Percentiles rank a stretch among this genome's conserved stretches.
phyloP scores from a whole-genome alignment of 2,113 vertebrate species.

The Oxyruncus cristatus region DNA sequence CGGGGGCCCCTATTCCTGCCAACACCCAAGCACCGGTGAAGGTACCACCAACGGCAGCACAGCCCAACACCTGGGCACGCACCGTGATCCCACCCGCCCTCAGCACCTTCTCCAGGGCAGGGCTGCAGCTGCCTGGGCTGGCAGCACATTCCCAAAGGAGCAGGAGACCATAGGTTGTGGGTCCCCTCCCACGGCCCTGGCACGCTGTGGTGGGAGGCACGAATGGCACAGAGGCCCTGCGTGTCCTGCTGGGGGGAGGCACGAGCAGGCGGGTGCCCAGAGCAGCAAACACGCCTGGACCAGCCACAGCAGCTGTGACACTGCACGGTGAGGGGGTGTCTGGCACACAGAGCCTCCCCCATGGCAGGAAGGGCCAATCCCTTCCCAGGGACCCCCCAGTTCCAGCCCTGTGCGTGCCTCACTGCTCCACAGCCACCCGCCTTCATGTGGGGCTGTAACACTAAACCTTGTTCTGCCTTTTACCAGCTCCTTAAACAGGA shows the following conservation, averaged over 20 bases:
- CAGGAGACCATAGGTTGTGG: neutral
- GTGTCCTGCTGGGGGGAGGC: neutral
- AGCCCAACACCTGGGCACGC: rapidly evolving
- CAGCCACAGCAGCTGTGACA: neutral
- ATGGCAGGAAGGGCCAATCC: rapidly evolving
- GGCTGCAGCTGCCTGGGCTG: neutral
- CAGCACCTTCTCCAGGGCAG: neutral
- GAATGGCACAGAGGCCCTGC: neutral
- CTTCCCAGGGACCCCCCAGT: neutral
- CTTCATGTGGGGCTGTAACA: neutral
- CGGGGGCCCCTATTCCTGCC: rapidly evolving
- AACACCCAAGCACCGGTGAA: rapidly evolving
- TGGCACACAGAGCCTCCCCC: neutral
- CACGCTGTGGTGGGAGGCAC: neutral
- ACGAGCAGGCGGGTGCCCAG: rapidly evolving
- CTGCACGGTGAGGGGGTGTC: rapidly evolving
- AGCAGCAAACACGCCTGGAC: neutral
- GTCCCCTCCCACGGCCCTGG: neutral
- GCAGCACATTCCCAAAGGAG: neutral
- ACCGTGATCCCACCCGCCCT: rapidly evolving
- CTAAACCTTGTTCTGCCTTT: neutral
- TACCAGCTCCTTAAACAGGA: conserved; percentile 51
- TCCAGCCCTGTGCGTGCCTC: neutral
- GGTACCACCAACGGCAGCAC: rapidly evolving
- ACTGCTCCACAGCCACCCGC: rapidly evolving